phyloP scores from a whole-genome alignment of 2,797 vertebrate species.

The Sebastolobus altivelis region DNA sequence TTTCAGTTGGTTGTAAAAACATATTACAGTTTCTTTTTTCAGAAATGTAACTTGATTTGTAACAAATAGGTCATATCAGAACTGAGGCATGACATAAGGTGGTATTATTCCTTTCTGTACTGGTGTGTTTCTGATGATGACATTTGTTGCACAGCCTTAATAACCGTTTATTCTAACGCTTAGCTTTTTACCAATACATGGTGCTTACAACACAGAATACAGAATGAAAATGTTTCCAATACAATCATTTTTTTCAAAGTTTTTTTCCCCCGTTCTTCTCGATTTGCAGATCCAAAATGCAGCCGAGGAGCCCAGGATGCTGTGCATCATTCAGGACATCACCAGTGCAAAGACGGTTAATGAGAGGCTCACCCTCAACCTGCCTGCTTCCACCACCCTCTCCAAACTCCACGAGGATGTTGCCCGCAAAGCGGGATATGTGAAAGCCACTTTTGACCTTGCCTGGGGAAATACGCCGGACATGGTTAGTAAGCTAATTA shows the following conservation, averaged over 20 bases:
- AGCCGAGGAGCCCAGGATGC: slow-evolving; percentile 96
- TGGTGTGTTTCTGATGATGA: slow-evolving; percentile 7
- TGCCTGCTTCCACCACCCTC: slow-evolving; percentile 94
- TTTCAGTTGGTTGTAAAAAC: not conserved
- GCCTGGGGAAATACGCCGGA: slow-evolving; percentile 87
- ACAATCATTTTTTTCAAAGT: not conserved
- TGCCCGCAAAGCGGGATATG: slow-evolving; percentile 94
- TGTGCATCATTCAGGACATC: slow-evolving; percentile 98
- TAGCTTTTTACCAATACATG: not conserved
- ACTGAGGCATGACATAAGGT: not conserved
- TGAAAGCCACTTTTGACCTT: slow-evolving; percentile 92
- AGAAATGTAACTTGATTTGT: not conserved
- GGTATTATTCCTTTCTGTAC: not conserved
- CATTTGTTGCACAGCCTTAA: slow-evolving; percentile 1
- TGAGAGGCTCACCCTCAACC: slow-evolving; percentile 93
- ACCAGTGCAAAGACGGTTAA: slow-evolving; percentile 94
- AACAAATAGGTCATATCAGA: not conserved
- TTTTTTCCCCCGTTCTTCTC: not conserved
- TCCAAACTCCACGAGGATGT: slow-evolving; percentile 92
- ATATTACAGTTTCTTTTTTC: not conserved
- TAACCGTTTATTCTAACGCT: not conserved
- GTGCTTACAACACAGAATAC: not conserved
- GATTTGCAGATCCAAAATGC: slow-evolving; percentile 95
- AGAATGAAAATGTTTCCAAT: not conserved
- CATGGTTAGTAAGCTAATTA: slow-evolving; percentile 80